A percentile compares a stretch with the other conserved stretches of the same genome.
phyloP scores from a whole-genome alignment of 2,888 invertebrate species.

The Anorthoa munda region DNA sequence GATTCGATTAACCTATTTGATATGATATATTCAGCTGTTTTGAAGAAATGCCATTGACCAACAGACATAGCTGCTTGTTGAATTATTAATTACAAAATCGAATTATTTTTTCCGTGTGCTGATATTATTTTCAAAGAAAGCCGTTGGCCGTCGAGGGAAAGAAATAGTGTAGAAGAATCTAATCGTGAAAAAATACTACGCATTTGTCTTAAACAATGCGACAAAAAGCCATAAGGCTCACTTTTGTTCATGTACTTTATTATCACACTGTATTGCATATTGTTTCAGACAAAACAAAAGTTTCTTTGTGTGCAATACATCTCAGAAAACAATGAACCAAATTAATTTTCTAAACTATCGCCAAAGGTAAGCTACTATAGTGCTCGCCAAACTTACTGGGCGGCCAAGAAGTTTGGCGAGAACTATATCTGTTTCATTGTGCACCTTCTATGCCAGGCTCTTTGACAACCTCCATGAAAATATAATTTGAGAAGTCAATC shows the following conservation, averaged over 20 bases:
- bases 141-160: neutral
- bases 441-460: no score
- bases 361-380: neutral
- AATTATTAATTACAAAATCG: constrained; percentile 13
- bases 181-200: neutral
- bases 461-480: no score
- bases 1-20: constrained; percentile 16
- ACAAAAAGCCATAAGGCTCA: neutral
- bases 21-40: neutral
- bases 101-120: constrained; percentile 16
- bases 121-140: neutral
- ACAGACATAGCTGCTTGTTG: neutral
- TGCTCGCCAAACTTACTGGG: no score
- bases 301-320: neutral
- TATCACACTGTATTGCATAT: no score
- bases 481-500: no score
- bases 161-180: neutral
- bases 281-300: constrained; percentile 8
- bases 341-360: neutral
- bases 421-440: no score
- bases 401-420: no score
- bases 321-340: neutral
- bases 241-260: no score
- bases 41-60: neutral
- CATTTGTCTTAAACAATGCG: neutral